A percentile compares a stretch with the other conserved stretches of the same genome.
Evolutionary conservation across 2,797 vertebrate genomes (phyloP).

Genomic region (Mionectes olivaceus): DNA sequence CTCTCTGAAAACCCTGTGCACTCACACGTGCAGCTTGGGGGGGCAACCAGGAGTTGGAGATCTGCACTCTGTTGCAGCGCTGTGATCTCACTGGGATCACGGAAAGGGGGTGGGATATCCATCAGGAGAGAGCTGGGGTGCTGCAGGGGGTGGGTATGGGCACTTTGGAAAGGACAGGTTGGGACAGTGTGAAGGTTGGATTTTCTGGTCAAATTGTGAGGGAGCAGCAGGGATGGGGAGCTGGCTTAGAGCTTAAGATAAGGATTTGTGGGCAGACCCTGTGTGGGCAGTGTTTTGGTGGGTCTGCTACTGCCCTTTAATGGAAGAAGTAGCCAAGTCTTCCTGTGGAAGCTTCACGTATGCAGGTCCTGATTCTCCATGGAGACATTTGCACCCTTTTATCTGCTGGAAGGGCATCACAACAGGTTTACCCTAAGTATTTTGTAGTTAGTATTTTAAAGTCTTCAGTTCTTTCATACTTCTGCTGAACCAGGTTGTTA

Average conservation of each 20-base stretch:
- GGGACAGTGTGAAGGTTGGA: fast-evolving
- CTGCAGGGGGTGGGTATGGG: not conserved
- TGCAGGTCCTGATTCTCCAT: not conserved
- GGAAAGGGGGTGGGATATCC: not conserved
- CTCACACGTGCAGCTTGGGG: not conserved
- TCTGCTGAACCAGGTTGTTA: not conserved
- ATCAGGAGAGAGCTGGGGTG: not conserved
- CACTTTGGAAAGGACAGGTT: not conserved
- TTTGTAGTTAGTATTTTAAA: not conserved
- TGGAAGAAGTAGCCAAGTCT: not conserved
- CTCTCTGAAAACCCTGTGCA: not conserved
- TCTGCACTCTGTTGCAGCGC: not conserved
- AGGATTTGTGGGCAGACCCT: not conserved
- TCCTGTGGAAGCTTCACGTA: not conserved
- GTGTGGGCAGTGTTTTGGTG: not conserved
- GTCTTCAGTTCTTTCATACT: not conserved
- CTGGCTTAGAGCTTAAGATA: not conserved
- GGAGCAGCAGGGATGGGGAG: not conserved
- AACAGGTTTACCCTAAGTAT: not conserved
- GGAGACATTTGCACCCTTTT: fast-evolving
- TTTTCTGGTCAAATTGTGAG: not conserved
- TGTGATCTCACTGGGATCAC: fast-evolving
- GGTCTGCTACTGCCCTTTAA: not conserved
- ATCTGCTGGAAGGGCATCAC: not conserved
- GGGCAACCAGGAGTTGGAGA: not conserved